phyloP scores from a whole-genome alignment of 1,140 invertebrate genomes.

The Drosophila bocqueti region DNA sequence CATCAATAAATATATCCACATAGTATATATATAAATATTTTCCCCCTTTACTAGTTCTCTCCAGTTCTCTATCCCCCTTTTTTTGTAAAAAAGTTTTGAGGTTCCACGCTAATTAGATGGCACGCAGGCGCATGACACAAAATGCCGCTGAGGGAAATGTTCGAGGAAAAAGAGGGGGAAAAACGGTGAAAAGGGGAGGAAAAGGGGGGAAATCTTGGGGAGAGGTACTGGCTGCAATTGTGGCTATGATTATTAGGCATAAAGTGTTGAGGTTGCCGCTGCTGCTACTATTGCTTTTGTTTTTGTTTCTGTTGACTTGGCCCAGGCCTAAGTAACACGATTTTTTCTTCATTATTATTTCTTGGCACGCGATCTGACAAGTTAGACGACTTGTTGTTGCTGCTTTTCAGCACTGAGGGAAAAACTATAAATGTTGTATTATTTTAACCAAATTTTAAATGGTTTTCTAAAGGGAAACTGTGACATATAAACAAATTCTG shows the following conservation, averaged over 20 bases:
- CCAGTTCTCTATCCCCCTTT: background rate
- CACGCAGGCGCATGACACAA: conserved; percentile 69
- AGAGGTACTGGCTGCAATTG: conserved; percentile 27
- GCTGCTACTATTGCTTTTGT: conserved; percentile 8
- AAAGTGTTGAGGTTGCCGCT: conserved; percentile 64
- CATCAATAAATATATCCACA: background rate
- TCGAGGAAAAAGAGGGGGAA: background rate
- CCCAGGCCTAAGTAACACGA: conserved; percentile 73
- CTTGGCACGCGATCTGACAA: conserved; percentile 82
- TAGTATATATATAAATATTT: background rate
- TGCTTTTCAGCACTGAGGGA: conserved; percentile 5
- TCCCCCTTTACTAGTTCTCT: background rate
- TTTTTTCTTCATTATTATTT: conserved; percentile 82
- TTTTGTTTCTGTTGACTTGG: conserved; percentile 20
- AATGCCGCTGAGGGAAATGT: conserved; percentile 15
- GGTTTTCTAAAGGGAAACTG: background rate
- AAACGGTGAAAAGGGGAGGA: background rate
- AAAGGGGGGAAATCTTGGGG: background rate
- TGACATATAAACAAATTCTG: too few species aligned
- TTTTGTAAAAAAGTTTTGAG: conserved; percentile 44
- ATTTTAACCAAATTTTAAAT: background rate
- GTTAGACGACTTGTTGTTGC: conserved; percentile 62
- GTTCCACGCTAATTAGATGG: conserved; percentile 67
- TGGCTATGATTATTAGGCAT: conserved; percentile 69
- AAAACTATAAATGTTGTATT: background rate